Conservation (phyloP, 1,140 invertebrate genomes). For the Scaptomyza graminum region DNA sequence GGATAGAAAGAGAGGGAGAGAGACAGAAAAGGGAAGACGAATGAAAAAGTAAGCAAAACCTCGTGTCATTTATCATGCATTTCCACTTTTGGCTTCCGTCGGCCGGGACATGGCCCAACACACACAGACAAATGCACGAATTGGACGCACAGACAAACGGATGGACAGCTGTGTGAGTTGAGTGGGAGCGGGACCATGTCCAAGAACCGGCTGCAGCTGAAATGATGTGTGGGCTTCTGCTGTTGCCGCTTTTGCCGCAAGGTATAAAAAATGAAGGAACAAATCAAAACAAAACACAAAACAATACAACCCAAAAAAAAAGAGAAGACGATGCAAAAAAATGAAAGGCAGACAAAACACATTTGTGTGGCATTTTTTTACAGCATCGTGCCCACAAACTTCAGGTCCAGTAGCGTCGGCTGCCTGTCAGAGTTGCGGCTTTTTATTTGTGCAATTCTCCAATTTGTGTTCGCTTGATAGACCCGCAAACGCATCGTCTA, state of each 20-base stretch:
- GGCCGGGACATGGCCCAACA: conserved; percentile 62
- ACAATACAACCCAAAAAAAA: neutral
- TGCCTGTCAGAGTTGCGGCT: conserved; percentile 6
- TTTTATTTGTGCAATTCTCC: conserved; percentile 9
- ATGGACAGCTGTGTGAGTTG: conserved; percentile 24
- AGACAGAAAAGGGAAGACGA: neutral
- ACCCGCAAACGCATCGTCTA: neutral
- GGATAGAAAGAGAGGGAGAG: neutral
- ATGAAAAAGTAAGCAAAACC: conserved; percentile 57
- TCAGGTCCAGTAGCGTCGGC: neutral
- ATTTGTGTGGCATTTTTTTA: conserved; percentile 20
- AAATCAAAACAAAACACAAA: conserved; percentile 3
- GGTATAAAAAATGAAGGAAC: conserved; percentile 17
- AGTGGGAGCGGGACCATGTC: conserved; percentile 1
- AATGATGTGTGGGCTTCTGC: conserved; percentile 31
- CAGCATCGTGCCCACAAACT: neutral
- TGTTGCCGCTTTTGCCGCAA: conserved; percentile 23
- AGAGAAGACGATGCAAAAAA: too few species aligned
- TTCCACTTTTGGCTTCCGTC: conserved; percentile 82
- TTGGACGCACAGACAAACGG: conserved; percentile 37
- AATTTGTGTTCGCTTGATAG: conserved; percentile 19
- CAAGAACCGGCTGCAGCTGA: conserved; percentile 21
- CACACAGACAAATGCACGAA: conserved; percentile 65
- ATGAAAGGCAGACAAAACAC: conserved; percentile 31
- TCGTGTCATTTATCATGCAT: conserved; percentile 82